These are phyloP conservation scores for Chelonoidis abingdonii DNA, from an alignment of 2,113 vertebrate genomes.

Conservation along the genomic window DNA sequence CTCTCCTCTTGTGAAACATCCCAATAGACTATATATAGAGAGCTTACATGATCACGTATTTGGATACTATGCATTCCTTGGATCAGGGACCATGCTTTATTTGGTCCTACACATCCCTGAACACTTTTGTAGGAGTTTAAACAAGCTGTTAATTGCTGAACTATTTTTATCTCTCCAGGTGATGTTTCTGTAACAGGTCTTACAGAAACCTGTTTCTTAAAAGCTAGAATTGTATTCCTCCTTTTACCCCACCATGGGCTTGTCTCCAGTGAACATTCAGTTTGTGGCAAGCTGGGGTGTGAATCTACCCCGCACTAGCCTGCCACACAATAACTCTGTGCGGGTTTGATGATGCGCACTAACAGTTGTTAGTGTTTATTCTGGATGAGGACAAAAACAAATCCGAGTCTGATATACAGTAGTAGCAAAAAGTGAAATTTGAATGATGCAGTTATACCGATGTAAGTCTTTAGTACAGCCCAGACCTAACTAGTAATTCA, in stretches of 20 bases:
- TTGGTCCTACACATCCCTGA: background rate
- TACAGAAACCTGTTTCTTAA: background rate
- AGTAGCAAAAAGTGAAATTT: background rate
- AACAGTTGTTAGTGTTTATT: background rate
- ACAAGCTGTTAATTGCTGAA: background rate
- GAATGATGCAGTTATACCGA: background rate
- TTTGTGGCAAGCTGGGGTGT: background rate
- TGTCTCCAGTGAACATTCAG: background rate
- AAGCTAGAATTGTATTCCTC: background rate
- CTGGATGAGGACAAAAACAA: background rate
- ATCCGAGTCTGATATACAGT: background rate
- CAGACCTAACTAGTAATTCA: background rate
- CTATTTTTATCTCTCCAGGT: background rate
- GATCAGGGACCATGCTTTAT: background rate
- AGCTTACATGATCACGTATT: background rate
- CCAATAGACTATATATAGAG: background rate
- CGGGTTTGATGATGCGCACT: background rate
- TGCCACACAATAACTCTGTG: background rate
- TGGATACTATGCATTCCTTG: background rate
- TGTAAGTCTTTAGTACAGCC: background rate
- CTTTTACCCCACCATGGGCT: background rate
- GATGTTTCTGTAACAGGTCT: background rate
- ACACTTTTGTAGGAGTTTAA: background rate
- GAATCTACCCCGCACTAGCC: background rate
- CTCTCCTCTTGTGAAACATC: background rate